Base-by-base conservation (phyloP, 2,113 vertebrate genomes). In the Corydoras maculifer region DNA sequence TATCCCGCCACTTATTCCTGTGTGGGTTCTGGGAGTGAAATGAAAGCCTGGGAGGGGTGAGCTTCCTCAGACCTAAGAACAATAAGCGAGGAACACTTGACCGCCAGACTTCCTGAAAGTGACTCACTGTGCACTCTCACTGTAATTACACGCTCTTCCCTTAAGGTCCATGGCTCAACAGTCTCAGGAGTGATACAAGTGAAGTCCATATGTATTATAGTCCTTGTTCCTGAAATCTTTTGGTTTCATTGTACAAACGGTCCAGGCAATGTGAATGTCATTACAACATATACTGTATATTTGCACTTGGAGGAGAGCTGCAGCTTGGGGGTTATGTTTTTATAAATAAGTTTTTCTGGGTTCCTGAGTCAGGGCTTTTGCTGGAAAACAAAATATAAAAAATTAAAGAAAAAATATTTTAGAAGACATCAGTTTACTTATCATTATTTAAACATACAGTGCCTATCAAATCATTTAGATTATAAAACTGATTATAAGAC, bases 21-120 rank as follows among this genome's bases (percentile, higher is more conserved):
- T 35, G 58, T 77, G 72, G 78, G 32, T 77, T 76, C 57, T 77
- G 77, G 68, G 69, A 77, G 68, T 30, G 67, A 76, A 75, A 75
- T 77, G 74, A 71, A 76, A 73, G 64, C 53, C 63, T 60, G 81
- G 74, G 77, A 78, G 82, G 77, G 65, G 59, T 62, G 31, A 66
- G 69, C 81, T 86, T 83, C 85, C 86, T 85, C 70, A 69, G 65
- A 69, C 55, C 25, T 74, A 67, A 54, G 68, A 53, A 82, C 82
- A 82, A 84, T 73, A 72, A 73, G 73, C 78, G 67, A 30, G 76
- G 25, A 79, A 65, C 62, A 59, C 71, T 70, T 32, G 48, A 69
- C 70, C 70, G n/a, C 69, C 68, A 64, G 32, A 79, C 78, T 80
- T 80, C 82, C 79, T 70, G 54, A 18, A 62, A 72, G 67, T 31